Conservation (phyloP, 2,888 invertebrate genomes). For the Ephialtes manifestator region DNA sequence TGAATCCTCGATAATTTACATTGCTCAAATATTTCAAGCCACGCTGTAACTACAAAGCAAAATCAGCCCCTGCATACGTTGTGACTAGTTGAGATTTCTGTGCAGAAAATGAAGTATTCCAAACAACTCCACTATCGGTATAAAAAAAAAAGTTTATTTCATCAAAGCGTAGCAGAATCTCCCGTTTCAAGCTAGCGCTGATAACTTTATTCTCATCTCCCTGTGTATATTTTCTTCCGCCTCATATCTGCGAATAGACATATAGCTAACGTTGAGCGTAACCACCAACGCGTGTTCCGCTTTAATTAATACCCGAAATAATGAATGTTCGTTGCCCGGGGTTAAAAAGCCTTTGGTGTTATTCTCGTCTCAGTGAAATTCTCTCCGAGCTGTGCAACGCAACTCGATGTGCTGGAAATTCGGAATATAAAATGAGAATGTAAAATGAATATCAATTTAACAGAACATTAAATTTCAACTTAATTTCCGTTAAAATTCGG, state of each 20-base stretch:
- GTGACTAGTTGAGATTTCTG: not conserved
- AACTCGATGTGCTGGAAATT: not conserved
- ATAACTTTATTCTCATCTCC: not conserved
- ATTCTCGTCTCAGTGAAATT: not conserved
- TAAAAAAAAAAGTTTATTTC: not conserved
- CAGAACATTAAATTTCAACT: not conserved
- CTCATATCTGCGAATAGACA: not conserved
- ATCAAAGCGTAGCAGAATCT: not conserved
- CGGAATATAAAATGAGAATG: not conserved
- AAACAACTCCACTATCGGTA: not conserved
- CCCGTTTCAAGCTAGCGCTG: not conserved
- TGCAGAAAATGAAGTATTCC: conserved; percentile 1
- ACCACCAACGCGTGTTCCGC: not conserved
- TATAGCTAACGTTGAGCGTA: not conserved
- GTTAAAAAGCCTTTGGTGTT: not conserved
- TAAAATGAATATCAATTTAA: not conserved
- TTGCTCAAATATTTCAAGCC: not conserved
- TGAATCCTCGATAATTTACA: not conserved
- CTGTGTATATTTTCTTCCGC: not conserved
- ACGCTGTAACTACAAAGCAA: not conserved
- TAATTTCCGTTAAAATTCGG: not conserved
- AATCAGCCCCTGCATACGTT: not conserved
- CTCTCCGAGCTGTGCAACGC: not conserved
- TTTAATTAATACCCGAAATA: conserved; percentile 14
- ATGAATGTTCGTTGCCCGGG: conserved; percentile 11